These are phyloP conservation scores for Helicolenus hilgendorfi DNA, from an alignment of 2,797 vertebrate genomes.

Conservation along the genomic window DNA sequence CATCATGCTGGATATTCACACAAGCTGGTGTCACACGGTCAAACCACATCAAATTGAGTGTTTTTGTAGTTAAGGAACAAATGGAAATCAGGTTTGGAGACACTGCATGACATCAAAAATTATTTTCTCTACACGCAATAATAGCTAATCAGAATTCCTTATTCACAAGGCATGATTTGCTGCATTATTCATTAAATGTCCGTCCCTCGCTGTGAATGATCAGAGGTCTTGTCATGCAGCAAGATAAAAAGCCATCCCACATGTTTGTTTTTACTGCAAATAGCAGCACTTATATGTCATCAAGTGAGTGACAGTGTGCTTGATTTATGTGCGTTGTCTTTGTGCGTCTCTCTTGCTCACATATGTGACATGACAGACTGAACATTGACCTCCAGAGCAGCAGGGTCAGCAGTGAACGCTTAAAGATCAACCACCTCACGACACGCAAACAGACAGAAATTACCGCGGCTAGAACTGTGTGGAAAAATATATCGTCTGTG, in stretches of 20 bases:
- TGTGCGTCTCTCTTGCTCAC: neutral
- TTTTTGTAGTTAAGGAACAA: neutral
- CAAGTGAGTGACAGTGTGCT: slow-evolving; percentile 64
- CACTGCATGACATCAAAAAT: neutral
- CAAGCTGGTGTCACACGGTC: neutral
- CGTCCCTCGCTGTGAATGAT: slow-evolving; percentile 20
- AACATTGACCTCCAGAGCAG: slow-evolving; percentile 25
- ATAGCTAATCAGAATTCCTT: slow-evolving; percentile 22
- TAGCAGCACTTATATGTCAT: slow-evolving; percentile 27
- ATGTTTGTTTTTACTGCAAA: slow-evolving; percentile 32
- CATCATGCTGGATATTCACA: neutral
- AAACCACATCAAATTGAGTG: neutral
- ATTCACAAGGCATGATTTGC: slow-evolving; percentile 10
- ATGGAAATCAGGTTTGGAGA: neutral
- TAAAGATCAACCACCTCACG: slow-evolving; percentile 16
- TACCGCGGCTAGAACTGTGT: neutral
- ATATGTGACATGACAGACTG: slow-evolving; percentile 3
- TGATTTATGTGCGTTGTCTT: neutral
- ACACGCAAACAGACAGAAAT: slow-evolving; percentile 13
- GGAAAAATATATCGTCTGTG: neutral
- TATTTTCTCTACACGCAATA: neutral
- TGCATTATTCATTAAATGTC: slow-evolving; percentile 39
- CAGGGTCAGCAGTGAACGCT: slow-evolving; percentile 39
- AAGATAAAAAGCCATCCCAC: slow-evolving; percentile 27
- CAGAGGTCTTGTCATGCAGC: slow-evolving; percentile 36